Evolutionary conservation across 1,140 invertebrate species (phyloP), one percentile per base, ranked within the genome.

Genomic region (Magallana angulata): DNA sequence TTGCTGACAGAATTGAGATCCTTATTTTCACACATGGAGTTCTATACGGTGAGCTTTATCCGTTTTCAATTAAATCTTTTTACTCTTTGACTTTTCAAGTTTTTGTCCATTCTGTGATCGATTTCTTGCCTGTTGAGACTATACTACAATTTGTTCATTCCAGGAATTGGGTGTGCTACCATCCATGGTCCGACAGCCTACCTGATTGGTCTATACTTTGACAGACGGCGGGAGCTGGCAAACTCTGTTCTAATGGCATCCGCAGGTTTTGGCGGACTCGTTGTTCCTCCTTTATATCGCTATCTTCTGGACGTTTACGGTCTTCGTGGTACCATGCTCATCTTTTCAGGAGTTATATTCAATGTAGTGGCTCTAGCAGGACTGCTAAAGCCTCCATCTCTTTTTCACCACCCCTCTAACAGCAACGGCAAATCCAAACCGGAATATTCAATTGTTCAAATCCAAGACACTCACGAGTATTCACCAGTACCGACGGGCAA

Each of bases 181-280:
- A 97, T 97, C 91, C 97, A 97, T 92, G 97, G 98, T 5, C 97
- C 98, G 1, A 60, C 88, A n/a, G 87, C 90, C 1, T 89, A 91
- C 57, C 83, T 93, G 6, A 97, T 97, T 1, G 97, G 97, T 9
- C 98, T 98, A 95, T 98, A 98, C 95, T 98, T 98, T 94, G 97
- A 98, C 94, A 97, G 97, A 95, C 97, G 97, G 96, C 95, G 98
- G 84, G 97, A 97, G 1, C 93, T 98, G 60, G 98, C 98, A 0
- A 98, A 97, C 0, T 98, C 98, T 16, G 97, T 98, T 76, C 97
- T 97, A 8, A 88, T 91, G 12, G 89, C 91, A 80, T 92, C 92
- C 16, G 87, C 87, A 9, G 92, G 92, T 68, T 80, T 91, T 14
- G 93, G 93, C 12, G 90, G 91, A 1, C 86, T 92, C 30, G 84